A percentile compares a stretch with the other conserved stretches of the same genome.
These are phyloP conservation scores for Folsomia manolachei DNA, from an alignment of 2,888 invertebrate genomes.

Conservation along the genomic window DNA sequence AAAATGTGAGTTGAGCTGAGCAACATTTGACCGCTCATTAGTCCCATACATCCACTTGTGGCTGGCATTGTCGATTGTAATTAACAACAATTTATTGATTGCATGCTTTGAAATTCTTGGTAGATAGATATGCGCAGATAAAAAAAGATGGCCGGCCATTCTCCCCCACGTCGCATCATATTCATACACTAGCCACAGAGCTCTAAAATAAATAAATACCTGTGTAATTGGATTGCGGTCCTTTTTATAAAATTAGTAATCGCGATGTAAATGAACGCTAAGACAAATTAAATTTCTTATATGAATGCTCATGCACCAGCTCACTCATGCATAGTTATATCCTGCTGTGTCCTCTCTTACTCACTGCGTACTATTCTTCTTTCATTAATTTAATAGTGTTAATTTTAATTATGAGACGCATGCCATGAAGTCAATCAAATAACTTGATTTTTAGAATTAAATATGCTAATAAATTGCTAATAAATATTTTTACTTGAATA, in stretches of 20 bases:
- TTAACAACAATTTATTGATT: conserved; percentile 3
- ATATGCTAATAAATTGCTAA: conserved; percentile 3
- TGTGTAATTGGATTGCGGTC: not conserved
- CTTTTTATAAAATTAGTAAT: not conserved
- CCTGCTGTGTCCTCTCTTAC: not conserved
- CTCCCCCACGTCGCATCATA: too few relatives aligned
- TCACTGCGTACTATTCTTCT: too few relatives aligned
- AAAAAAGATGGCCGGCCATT: not conserved
- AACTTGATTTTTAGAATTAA: not conserved
- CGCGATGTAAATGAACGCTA: not conserved
- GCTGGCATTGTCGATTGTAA: not conserved
- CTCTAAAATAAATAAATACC: too few relatives aligned
- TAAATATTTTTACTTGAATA: not conserved
- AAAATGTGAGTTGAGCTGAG: not conserved
- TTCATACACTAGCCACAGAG: too few relatives aligned
- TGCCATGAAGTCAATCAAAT: not conserved
- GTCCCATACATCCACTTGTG: not conserved
- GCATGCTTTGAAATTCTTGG: too few relatives aligned
- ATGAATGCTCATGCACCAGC: not conserved
- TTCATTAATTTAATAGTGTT: too few relatives aligned
- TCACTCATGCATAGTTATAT: not conserved
- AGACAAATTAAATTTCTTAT: not conserved
- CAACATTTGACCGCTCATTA: not conserved
- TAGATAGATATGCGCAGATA: not conserved
- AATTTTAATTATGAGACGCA: not conserved